Evolutionary conservation across 2,113 vertebrate genomes (phyloP), one percentile per base, ranked within the genome.

Genomic region (Clarias macrocephalus): DNA sequence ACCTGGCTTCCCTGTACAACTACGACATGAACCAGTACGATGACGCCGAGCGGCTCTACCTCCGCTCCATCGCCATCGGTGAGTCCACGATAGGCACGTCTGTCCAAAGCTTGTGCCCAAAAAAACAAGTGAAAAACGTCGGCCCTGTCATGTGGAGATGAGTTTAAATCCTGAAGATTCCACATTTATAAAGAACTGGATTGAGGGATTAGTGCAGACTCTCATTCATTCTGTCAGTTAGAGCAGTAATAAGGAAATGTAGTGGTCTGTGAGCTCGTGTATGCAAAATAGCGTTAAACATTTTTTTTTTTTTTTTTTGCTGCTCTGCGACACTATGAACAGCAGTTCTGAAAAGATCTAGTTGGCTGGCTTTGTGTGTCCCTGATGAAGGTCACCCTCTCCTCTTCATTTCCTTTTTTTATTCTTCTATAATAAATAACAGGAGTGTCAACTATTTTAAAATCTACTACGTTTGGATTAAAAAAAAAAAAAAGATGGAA

Each of bases 1-100:
- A 99, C 88, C 94, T 99, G 90, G 98, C 98, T 25, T 99, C 98
- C 16, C 96, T 99, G 86, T 99, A 99, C 93, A 99, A 99, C 95
- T 99, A 99, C 21, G 98, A 99, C 91, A 99, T 99, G 98, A 99
- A 97, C 92, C 98, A 99, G 79, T 99, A 99, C 52, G 98, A 99
- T 84, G 97, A 99, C 66, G 98, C 98, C 15, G 98, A 99, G 91
- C 97, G 98, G 91, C 97, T 99, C 86, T 99, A 99, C 93, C 94
- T 99, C 93, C 95, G 98, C 91, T 99, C 98, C 89, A 99, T 99
- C 91, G 97, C 98, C 56, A 99, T 99, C 52, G 98, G 98, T 99
- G 83, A 95, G 91, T 28, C 52, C 79, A 23, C 19, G 56, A 21
- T 59, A 21, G 37, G 15, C 59, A 60, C 8, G 42, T 3, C 33